Conservation (phyloP, 2,113 vertebrate genomes). For the Microcebus tavaratra region DNA sequence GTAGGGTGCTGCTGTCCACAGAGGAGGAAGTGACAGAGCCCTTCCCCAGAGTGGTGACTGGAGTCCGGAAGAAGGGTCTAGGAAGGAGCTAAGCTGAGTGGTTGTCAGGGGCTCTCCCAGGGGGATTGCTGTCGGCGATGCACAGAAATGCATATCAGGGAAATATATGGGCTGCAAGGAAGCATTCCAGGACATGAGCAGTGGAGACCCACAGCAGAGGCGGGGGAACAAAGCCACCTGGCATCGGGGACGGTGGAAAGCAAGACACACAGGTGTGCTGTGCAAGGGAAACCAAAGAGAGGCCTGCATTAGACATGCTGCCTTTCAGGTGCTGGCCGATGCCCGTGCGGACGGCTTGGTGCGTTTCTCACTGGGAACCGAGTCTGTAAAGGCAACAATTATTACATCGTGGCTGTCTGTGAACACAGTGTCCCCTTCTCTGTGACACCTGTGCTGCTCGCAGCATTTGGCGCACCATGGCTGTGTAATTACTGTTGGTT, state of each 20-base stretch:
- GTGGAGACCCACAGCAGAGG: accelerated
- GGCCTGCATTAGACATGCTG: accelerated
- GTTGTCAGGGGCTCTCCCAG: accelerated
- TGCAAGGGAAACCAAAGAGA: background rate
- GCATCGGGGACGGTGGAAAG: too few species aligned
- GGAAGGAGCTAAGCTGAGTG: accelerated
- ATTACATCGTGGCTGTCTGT: background rate
- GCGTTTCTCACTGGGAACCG: background rate
- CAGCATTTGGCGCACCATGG: too few species aligned
- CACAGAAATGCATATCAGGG: accelerated
- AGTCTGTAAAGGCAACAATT: background rate
- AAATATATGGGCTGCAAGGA: accelerated
- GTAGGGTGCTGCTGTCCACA: accelerated
- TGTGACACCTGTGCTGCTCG: background rate
- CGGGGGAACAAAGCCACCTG: accelerated
- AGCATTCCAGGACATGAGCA: accelerated
- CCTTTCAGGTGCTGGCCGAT: background rate
- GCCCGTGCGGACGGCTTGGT: accelerated
- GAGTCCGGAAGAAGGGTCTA: accelerated
- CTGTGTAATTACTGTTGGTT: background rate
- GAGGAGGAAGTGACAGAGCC: accelerated
- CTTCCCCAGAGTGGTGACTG: background rate
- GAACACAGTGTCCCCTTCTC: background rate
- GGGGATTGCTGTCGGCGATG: accelerated
- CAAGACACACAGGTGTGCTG: accelerated